phyloP scores from a whole-genome alignment of 2,113 vertebrate genomes.

The Tychaedon coryphoeus region DNA sequence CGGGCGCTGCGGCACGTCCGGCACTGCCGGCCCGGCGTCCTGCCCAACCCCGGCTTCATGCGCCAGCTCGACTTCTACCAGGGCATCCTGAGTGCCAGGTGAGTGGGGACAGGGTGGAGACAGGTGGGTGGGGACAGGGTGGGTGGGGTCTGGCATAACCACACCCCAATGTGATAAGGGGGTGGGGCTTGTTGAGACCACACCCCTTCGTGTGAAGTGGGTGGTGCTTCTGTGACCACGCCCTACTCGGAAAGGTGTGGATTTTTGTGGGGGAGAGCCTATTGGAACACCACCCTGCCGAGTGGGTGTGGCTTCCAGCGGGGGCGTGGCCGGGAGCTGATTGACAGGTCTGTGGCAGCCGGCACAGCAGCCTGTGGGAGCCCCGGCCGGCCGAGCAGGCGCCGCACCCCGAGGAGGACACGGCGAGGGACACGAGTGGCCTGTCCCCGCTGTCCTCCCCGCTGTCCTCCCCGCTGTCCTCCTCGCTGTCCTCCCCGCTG shows the following conservation, averaged over 20 bases:
- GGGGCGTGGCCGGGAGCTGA: neutral
- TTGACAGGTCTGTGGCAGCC: slow-evolving; percentile 16
- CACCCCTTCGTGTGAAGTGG: rapidly evolving
- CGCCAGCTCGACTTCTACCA: slow-evolving; percentile 91
- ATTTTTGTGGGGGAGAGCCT: neutral
- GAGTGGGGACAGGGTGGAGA: neutral
- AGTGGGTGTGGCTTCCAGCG: neutral
- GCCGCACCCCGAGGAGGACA: rapidly evolving
- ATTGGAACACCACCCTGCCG: neutral
- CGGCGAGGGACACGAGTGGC: rapidly evolving
- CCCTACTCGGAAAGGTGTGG: rapidly evolving
- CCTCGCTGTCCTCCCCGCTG: neutral
- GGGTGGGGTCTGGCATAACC: neutral
- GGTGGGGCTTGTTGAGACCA: rapidly evolving
- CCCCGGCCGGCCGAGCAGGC: neutral
- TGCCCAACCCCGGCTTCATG: slow-evolving; percentile 91
- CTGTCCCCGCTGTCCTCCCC: neutral
- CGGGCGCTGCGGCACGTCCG: slow-evolving; percentile 76
- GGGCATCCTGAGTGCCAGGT: slow-evolving; percentile 93
- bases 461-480: neutral
- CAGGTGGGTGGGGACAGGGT: no score
- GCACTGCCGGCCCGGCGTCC: slow-evolving; percentile 79
- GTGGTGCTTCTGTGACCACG: rapidly evolving
- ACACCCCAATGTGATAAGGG: rapidly evolving
- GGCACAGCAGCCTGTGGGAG: slow-evolving; percentile 74